Evolutionary conservation across 1,140 invertebrate species (phyloP).

Genomic region (Drosophila watanabei): DNA sequence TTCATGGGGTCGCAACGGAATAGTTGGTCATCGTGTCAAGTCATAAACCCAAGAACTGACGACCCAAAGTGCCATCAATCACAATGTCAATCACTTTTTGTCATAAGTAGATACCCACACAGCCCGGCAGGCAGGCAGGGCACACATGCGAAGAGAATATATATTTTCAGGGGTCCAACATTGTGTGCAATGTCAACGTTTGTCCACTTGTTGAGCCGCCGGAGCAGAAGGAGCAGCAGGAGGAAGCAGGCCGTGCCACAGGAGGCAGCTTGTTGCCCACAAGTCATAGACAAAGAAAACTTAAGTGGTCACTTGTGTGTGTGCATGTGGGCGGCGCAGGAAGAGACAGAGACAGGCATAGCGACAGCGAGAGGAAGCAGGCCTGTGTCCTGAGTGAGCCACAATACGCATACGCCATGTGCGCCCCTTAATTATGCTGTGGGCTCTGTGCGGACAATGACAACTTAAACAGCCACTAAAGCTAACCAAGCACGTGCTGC

Average conservation of each 20-base stretch:
- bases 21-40: conserved; percentile 64
- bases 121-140: conserved; percentile 4
- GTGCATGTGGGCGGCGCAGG: not conserved
- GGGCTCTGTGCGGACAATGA: conserved; percentile 46
- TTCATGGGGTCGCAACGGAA: conserved; percentile 29
- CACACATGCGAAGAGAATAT: conserved; percentile 19
- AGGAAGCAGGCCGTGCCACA: conserved; percentile 25
- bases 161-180: conserved; percentile 59
- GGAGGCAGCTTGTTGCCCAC: conserved; percentile 42
- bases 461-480: conserved; percentile 76
- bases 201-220: conserved; percentile 76
- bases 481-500: conserved; percentile 66
- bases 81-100: conserved; percentile 80
- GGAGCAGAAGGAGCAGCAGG: conserved; percentile 24
- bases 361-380: not conserved
- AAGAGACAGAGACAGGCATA: not conserved
- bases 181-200: conserved; percentile 76
- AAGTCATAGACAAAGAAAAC: conserved; percentile 77
- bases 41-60: conserved; percentile 62
- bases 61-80: conserved; percentile 74
- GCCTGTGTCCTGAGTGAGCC: conserved; percentile 31
- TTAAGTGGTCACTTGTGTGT: conserved; percentile 72
- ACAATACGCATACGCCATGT: conserved; percentile 77
- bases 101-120: conserved; percentile 69
- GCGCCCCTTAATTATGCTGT: conserved; percentile 73